Base-by-base conservation (phyloP, 1,140 invertebrate genomes). In the Procambarus virginalis region DNA sequence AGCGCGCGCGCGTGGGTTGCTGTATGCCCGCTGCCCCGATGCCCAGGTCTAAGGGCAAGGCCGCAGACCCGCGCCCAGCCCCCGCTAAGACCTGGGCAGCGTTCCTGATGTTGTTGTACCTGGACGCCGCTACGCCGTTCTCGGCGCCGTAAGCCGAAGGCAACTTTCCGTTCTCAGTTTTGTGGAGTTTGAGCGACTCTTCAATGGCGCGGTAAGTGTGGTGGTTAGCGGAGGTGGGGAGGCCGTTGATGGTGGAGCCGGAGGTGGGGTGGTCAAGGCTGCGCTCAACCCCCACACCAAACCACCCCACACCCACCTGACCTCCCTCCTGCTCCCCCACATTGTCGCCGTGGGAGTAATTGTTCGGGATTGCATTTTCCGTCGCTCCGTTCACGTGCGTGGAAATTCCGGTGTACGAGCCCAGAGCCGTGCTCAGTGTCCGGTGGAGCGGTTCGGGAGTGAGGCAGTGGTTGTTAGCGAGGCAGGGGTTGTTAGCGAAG, bases 1-100 rank as follows among this genome's bases (percentile, higher is more conserved):
- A 83, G n/a, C 79, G 82, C n/a, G 88, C 83, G 22, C 76, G 55
- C 6, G 58, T 64, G 14, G 86, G 64, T 6, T 55, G 70, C 55
- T 73, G 78, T 1, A 90, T 85, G 22, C 79, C 83, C 14, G 60
- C 55, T 10, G 75, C 55, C 20, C 48, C 51, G 49, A 90, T 75
- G 46, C 76, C 76, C 60, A 86, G 34, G 49, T 91, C 86, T 5
- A 91, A 68, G 12, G 76, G 83, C 8, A 86, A 20, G 12, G 84
- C 58, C 34, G 34, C 73, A 2, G 76, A 49, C 12, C 89, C 84
- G 20, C 76, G 45, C 22, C 87, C 84, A 64, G 78, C 79, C 0
- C 87, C 87, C n/a, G 64, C 87, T n/a, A 89, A 55, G 8, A 81
- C 79, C 10, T 89, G 87, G 6, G 87, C 87, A 3, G 87, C 87